These are phyloP conservation scores for Macropodus opercularis DNA, from an alignment of 2,797 vertebrate genomes.

Conservation along the genomic window DNA sequence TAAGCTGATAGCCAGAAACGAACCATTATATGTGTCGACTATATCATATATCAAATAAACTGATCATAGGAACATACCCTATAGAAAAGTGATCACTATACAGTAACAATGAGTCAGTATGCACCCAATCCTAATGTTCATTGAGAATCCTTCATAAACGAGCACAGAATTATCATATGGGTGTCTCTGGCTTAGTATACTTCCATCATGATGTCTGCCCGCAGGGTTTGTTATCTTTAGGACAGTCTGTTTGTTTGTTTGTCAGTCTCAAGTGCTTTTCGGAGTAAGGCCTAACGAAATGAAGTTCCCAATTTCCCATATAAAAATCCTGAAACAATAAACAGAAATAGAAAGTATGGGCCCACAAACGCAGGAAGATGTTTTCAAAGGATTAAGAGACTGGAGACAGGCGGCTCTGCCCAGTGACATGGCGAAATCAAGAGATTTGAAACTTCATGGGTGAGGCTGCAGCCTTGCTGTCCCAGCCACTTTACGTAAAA, in stretches of 20 bases:
- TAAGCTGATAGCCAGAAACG: slow-evolving; percentile 38
- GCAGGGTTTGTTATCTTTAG: slow-evolving; percentile 68
- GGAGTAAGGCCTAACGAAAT: slow-evolving; percentile 53
- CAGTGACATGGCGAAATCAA: slow-evolving; percentile 56
- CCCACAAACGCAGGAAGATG: slow-evolving; percentile 60
- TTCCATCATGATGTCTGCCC: slow-evolving; percentile 56
- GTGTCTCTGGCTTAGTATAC: slow-evolving; percentile 46
- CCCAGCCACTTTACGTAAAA: slow-evolving; percentile 38
- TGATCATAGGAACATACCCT: slow-evolving; percentile 18
- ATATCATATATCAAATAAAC: slow-evolving; percentile 46
- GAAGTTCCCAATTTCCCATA: slow-evolving; percentile 71
- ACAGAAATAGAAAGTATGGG: slow-evolving; percentile 70
- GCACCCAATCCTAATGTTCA: slow-evolving; percentile 14
- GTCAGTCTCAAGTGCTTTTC: slow-evolving; percentile 70
- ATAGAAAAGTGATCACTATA: slow-evolving; percentile 17
- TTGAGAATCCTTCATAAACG: slow-evolving; percentile 24
- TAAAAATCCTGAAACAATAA: slow-evolving; percentile 73
- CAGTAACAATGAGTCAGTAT: slow-evolving; percentile 62
- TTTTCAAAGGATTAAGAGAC: slow-evolving; percentile 73
- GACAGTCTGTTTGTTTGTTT: slow-evolving; percentile 76
- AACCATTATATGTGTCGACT: slow-evolving; percentile 33
- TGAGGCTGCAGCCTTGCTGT: slow-evolving; percentile 29
- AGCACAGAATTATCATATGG: slow-evolving; percentile 43
- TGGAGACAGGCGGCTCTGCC: slow-evolving; percentile 71
- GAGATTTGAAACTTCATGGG: slow-evolving; percentile 59